phyloP scores from a whole-genome alignment of 2,888 invertebrate genomes.

The Tetheella fluctuosa region DNA sequence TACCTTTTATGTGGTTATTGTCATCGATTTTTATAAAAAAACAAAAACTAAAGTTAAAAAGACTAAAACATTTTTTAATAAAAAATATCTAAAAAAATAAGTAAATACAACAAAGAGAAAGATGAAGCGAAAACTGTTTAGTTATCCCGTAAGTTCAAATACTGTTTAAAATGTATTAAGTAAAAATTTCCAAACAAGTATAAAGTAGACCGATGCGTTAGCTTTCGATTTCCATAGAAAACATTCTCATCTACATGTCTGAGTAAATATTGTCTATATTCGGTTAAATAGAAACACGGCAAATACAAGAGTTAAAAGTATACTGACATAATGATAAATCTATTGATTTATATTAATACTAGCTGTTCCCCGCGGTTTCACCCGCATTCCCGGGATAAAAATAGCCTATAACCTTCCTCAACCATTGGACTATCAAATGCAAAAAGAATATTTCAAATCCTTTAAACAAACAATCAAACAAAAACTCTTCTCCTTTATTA shows the following conservation, averaged over 20 bases:
- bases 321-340: background rate
- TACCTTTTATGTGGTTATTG: slow-evolving; percentile 19
- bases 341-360: no score
- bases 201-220: background rate
- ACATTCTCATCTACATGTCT: background rate
- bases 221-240: slow-evolving; percentile 6
- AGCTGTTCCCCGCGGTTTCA: no score
- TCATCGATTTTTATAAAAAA: background rate
- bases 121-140: no score
- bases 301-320: background rate
- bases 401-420: no score
- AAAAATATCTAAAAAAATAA: no score
- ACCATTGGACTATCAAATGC: no score
- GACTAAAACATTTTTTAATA: no score
- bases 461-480: no score
- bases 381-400: no score
- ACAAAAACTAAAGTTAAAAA: background rate
- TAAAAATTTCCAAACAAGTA: background rate
- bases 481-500: no score
- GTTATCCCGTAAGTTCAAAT: background rate
- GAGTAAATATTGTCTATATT: slow-evolving; percentile 6
- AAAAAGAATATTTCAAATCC: no score
- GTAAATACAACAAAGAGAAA: no score
- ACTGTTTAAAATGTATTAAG: background rate
- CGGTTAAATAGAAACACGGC: background rate